Percentiles rank a stretch among this genome's conserved stretches.
Evolutionary conservation across 2,797 vertebrate species (phyloP).

Genomic region (Peromyscus melanophrys): DNA sequence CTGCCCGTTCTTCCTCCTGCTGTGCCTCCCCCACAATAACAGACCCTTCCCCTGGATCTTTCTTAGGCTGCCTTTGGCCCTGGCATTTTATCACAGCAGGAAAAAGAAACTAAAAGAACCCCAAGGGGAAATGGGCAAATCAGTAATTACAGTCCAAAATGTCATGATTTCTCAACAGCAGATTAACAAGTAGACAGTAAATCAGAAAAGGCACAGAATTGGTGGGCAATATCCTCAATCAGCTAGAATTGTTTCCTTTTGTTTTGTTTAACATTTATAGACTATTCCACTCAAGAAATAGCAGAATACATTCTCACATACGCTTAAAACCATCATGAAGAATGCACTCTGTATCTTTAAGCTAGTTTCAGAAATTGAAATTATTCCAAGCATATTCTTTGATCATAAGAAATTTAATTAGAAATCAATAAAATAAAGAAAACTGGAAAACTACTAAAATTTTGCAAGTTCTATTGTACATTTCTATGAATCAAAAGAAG

Average conservation of each 20-base stretch:
- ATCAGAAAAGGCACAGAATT: neutral
- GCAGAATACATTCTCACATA: constrained; percentile 8
- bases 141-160: neutral
- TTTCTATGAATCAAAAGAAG: constrained; percentile 34
- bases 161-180: constrained; percentile 6
- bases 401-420: constrained; percentile 48
- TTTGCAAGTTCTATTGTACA: neutral
- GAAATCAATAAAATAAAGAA: constrained; percentile 17
- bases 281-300: neutral
- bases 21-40: neutral
- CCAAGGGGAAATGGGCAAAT: constrained; percentile 12
- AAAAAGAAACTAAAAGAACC: neutral
- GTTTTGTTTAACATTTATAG: neutral
- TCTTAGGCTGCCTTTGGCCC: neutral
- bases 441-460: constrained; percentile 21
- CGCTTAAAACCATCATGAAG: neutral
- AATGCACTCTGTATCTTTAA: neutral
- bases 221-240: neutral
- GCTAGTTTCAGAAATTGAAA: constrained; percentile 41
- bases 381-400: constrained; percentile 18
- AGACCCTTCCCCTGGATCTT: neutral
- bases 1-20: neutral
- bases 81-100: neutral
- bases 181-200: neutral
- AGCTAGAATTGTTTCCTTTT: neutral